These are phyloP conservation scores for Pollenia griseotomentosa DNA, from an alignment of 2,888 invertebrate species.

Conservation along the genomic window DNA sequence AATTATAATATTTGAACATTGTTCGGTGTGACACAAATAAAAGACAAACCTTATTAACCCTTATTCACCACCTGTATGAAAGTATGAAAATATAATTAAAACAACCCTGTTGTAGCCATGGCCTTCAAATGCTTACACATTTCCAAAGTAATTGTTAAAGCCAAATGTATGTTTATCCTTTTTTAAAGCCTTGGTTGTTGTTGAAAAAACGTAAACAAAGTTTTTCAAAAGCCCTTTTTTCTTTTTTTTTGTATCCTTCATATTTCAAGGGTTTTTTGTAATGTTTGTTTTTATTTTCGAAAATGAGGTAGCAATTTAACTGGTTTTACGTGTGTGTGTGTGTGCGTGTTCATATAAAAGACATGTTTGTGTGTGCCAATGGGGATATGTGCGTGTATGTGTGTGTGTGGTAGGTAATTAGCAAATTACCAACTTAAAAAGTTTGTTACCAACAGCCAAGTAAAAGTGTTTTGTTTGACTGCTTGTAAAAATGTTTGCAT, in stretches of 20 bases:
- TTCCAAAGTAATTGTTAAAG: constrained; percentile 28
- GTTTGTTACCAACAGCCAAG: constrained; percentile 1
- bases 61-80: too few relatives aligned
- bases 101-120: constrained; percentile 31
- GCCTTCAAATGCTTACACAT: constrained; percentile 51
- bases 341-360: background rate
- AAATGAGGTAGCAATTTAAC: constrained; percentile 17
- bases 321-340: background rate
- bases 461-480: constrained; percentile 8
- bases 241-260: constrained; percentile 58
- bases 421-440: constrained; percentile 50
- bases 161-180: constrained; percentile 51
- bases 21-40: too few relatives aligned
- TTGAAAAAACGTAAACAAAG: constrained; percentile 42
- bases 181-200: constrained; percentile 57
- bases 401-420: constrained; percentile 35
- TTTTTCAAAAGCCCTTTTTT: constrained; percentile 40
- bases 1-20: too few relatives aligned
- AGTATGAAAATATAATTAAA: background rate
- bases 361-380: background rate
- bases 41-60: too few relatives aligned
- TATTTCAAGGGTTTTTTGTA: constrained; percentile 60
- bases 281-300: constrained; percentile 36
- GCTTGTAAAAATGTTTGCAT: background rate
- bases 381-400: background rate